A percentile compares a stretch with the other conserved stretches of the same genome.
Evolutionary conservation across 2,113 vertebrate species (phyloP).

Genomic region (Gallinago media): DNA sequence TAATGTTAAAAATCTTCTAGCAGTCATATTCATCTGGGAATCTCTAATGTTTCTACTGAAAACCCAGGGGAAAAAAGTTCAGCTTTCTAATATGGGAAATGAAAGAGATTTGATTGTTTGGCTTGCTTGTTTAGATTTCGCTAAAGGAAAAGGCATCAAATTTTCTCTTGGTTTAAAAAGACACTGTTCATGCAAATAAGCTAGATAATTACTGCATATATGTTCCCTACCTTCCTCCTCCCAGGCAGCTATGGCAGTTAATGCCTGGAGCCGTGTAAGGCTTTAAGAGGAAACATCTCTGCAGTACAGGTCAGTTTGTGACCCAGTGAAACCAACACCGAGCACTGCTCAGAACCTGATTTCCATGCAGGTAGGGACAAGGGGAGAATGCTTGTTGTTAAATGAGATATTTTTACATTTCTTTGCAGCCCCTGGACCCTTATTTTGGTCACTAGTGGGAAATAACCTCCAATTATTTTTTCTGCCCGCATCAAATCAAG

Average conservation of each 20-base stretch:
- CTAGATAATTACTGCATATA: neutral
- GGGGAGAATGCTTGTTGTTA: neutral
- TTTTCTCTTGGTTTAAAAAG: neutral
- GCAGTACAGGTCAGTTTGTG: neutral
- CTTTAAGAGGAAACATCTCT: neutral
- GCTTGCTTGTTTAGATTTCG: neutral
- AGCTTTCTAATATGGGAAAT: neutral
- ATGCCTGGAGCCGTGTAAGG: neutral
- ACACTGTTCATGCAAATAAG: neutral
- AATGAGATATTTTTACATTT: neutral
- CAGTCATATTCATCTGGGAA: neutral
- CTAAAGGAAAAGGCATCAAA: neutral
- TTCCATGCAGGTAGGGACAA: neutral
- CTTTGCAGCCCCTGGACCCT: neutral
- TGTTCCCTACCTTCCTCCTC: neutral
- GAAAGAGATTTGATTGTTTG: neutral
- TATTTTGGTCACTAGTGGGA: neutral
- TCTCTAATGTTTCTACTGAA: neutral
- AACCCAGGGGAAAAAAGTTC: neutral
- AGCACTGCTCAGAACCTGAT: neutral
- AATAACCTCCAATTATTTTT: neutral
- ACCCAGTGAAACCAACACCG: neutral
- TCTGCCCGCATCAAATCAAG: neutral
- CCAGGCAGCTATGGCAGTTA: neutral
- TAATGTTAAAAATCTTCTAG: neutral